A percentile compares a stretch with the other conserved stretches of the same genome.
These are phyloP conservation scores for Pontoporia blainvillei DNA, from an alignment of 2,113 vertebrate genomes.

Conservation along the genomic window DNA sequence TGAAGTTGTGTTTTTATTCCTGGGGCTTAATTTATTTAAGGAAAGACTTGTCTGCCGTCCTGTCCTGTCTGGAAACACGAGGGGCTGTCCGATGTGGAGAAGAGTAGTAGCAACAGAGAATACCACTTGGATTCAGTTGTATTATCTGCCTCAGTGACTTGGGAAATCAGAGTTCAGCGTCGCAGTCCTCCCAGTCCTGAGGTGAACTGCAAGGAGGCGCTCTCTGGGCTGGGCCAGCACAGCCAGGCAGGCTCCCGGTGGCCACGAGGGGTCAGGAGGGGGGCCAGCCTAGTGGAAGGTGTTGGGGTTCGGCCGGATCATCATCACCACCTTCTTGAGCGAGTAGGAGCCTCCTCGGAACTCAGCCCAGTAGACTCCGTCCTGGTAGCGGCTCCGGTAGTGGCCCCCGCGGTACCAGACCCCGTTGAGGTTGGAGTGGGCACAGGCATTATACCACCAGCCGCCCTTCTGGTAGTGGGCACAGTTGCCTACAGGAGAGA, in stretches of 20 bases:
- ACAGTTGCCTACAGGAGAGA: conserved; percentile 89
- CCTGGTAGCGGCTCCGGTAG: conserved; percentile 97
- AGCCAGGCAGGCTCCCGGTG: background rate
- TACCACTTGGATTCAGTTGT: conserved; percentile 15
- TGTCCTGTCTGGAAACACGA: conserved; percentile 15
- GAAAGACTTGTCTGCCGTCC: conserved; percentile 63
- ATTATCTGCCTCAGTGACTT: conserved; percentile 46
- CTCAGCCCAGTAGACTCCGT: conserved; percentile 98
- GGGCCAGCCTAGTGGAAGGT: conserved; percentile 89
- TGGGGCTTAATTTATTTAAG: conserved; percentile 63
- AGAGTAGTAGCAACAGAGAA: conserved; percentile 29
- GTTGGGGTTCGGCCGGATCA: conserved; percentile 97
- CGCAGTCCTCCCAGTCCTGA: conserved; percentile 44
- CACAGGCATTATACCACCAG: conserved; percentile 99
- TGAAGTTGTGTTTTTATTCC: conserved; percentile 66
- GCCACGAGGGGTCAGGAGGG: background rate
- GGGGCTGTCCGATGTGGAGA: conserved; percentile 31
- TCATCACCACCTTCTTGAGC: conserved; percentile 97
- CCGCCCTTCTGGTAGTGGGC: conserved; percentile 99
- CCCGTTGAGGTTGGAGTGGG: conserved; percentile 97
- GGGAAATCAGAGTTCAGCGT: conserved; percentile 57
- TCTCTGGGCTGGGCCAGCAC: conserved; percentile 56
- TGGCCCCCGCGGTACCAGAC: conserved; percentile 98
- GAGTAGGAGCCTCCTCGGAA: conserved; percentile 98
- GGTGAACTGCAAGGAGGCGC: conserved; percentile 71